Evolutionary conservation across 2,888 invertebrate species (phyloP), one percentile per base, ranked within the genome.

Genomic region (Tiliacea aurago): DNA sequence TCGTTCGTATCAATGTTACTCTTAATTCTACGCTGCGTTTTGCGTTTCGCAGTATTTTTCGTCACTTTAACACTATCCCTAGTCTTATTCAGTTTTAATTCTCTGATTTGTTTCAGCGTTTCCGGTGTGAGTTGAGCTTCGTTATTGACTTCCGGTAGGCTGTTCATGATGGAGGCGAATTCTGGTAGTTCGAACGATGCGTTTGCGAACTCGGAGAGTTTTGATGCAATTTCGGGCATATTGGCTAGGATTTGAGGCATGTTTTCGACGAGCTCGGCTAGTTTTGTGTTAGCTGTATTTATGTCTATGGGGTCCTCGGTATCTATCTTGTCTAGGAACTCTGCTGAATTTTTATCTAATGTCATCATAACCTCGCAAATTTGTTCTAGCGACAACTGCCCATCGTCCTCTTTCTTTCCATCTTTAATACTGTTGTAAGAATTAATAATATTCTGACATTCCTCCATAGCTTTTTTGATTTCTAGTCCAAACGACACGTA

Each of bases 401-500:
- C 91, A 0, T 93, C 90, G 0, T 90, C 89, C 2, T 86, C 86
- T 0, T 92, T 91, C 1, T 90, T 91, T 0, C 90, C 91, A 1
- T 91, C 90, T 15, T 92, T 92, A 68, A 92, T 91, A 78, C 89
- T 92, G 79, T 94, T 94, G 37, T 95, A 95, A 0, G 95, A 94
- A 62, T 95, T 94, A 4, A 96, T 96, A 33, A 96, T 95, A 81
- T 95, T 95, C 87, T 96, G 95, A 77, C 96, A 95, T 56, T 96
- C 95, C 72, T 96, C 96, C 94, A 96, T 95, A 0, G 95, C 95
- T 79, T 94, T 95, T 75, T 95, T 96, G 9, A 96, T 95, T 88
- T 96, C 95, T 41, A 95, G 51, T 0, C 96, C 95, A 43, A 95
- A 95, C 0, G 94, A 93, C 0, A 95, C 94, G 53, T 95, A 95